Conservation (phyloP, 53 echinoderm and acorn worm species). For the Holothuria leucospilota region DNA sequence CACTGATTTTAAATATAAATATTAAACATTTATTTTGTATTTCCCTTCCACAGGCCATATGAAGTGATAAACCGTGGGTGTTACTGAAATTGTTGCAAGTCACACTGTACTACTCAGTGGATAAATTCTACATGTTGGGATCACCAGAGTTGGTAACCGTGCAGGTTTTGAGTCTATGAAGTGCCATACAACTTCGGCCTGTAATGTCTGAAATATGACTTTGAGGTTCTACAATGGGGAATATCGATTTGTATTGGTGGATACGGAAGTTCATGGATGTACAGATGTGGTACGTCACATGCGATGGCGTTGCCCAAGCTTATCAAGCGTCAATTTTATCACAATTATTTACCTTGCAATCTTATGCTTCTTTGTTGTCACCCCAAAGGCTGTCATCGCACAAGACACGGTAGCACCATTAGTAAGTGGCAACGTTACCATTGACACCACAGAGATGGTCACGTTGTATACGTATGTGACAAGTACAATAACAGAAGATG, state of each 20-base stretch:
- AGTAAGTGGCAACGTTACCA: conserved; percentile 32
- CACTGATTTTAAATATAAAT: no score
- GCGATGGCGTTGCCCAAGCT: conserved; percentile 51
- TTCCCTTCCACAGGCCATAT: conserved; percentile 12
- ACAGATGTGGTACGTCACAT: conserved; percentile 45
- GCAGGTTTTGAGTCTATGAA: conserved; percentile 58
- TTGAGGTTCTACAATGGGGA: conserved; percentile 90
- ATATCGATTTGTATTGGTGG: conserved; percentile 53
- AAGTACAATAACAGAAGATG: no score
- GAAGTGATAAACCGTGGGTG: conserved; percentile 7
- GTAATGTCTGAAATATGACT: conserved; percentile 99
- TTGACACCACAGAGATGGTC: conserved; percentile 35
- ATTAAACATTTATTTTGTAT: background rate
- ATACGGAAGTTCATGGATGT: conserved; percentile 49
- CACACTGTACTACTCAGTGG: background rate
- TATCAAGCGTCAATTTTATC: conserved; percentile 33
- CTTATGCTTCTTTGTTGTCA: conserved; percentile 36
- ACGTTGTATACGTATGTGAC: background rate
- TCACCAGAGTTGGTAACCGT: background rate
- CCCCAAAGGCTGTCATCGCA: conserved; percentile 27
- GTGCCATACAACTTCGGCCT: conserved; percentile 74
- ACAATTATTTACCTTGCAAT: conserved; percentile 47
- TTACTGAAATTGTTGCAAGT: background rate
- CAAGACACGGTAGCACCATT: conserved; percentile 43
- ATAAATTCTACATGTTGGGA: conserved; percentile 41